Conservation (phyloP, 2,888 invertebrate genomes). For the Reticulitermes lucifugus region DNA sequence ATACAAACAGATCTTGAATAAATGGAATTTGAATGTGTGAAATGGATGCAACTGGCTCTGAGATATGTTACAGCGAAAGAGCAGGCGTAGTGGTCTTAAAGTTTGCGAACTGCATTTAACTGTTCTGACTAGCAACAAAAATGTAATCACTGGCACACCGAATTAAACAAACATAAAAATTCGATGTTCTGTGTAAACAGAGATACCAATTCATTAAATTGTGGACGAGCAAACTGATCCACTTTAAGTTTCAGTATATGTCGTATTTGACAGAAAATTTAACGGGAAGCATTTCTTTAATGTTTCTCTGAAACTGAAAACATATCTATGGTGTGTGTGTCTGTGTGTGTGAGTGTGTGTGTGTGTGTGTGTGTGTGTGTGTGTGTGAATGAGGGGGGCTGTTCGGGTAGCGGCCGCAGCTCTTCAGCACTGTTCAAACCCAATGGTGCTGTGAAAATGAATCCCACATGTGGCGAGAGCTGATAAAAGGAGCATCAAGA, state of each 20-base stretch:
- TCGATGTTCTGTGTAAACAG: not conserved
- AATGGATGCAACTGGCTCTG: no score
- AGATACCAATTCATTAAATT: not conserved
- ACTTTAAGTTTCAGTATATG: not conserved
- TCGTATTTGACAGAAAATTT: not conserved
- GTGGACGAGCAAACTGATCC: not conserved
- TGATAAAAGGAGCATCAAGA: not conserved
- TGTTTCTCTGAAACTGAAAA: not conserved
- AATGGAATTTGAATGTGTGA: no score
- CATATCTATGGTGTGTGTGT: not conserved
- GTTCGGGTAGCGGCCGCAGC: no score
- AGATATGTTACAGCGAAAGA: no score
- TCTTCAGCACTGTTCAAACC: not conserved
- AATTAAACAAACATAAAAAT: not conserved
- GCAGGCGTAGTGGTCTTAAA: no score
- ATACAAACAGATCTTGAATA: no score
- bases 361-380: no score
- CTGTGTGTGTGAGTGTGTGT: no score
- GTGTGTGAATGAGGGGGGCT: no score
- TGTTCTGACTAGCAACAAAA: no score
- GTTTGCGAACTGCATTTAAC: no score
- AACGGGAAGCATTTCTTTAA: not conserved
- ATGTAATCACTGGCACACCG: no score
- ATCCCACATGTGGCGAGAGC: not conserved
- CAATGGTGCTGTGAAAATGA: not conserved